phyloP scores from a whole-genome alignment of 2,888 invertebrate genomes.

The Punctoribates punctum region DNA sequence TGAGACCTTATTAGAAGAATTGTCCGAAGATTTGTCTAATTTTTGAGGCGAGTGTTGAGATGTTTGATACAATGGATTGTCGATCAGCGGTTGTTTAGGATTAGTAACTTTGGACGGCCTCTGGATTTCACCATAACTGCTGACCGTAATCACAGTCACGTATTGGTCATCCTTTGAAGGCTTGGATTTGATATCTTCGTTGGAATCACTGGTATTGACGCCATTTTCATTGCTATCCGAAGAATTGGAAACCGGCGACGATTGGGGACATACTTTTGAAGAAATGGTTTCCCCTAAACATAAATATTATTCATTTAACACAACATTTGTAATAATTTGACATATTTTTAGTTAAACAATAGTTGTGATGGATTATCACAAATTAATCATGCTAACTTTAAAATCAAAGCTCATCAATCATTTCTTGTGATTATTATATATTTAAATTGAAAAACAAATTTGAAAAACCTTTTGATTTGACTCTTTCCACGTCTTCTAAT shows the following conservation, averaged over 20 bases:
- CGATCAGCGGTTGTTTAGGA: background rate
- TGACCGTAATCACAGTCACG: conserved; percentile 42
- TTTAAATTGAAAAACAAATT: background rate
- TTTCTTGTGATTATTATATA: background rate
- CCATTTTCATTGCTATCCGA: conserved; percentile 7
- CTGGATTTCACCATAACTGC: conserved; percentile 42
- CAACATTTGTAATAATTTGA: conserved; percentile 1
- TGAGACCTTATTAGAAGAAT: background rate
- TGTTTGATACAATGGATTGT: conserved; percentile 35
- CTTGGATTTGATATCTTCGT: background rate
- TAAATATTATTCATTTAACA: background rate
- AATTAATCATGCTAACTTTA: no score
- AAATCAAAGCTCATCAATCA: no score
- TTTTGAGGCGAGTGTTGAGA: background rate
- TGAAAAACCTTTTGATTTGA: conserved; percentile 14
- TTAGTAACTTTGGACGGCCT: background rate
- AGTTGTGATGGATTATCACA: background rate
- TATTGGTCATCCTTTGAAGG: conserved; percentile 39
- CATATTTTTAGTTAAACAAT: background rate
- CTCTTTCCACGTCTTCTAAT: conserved; percentile 64
- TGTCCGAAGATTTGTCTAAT: background rate
- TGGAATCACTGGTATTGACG: background rate
- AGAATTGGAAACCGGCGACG: background rate
- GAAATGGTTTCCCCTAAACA: background rate
- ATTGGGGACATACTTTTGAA: background rate